Percentiles rank a stretch among this genome's conserved stretches.
phyloP scores from a whole-genome alignment of 2,888 invertebrate species.

The Himalopsyche tibetana region DNA sequence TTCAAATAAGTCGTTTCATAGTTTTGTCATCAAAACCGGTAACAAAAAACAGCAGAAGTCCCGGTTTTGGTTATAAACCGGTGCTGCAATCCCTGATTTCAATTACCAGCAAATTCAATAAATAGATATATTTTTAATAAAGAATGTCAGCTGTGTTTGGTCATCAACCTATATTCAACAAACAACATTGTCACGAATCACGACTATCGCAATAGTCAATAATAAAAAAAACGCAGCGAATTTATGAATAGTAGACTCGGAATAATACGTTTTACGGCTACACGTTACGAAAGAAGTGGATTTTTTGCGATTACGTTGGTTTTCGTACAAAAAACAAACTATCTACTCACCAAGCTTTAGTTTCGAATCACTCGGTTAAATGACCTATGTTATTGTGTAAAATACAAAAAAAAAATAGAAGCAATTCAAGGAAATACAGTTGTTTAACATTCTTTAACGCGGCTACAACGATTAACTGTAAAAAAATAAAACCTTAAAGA shows the following conservation, averaged over 20 bases:
- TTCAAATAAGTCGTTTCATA: too few species aligned
- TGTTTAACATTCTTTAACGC: too few species aligned
- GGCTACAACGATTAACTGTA: too few species aligned
- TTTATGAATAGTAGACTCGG: neutral
- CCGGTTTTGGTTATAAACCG: too few species aligned
- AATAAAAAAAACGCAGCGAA: conserved; percentile 2
- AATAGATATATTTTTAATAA: neutral
- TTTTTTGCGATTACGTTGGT: neutral
- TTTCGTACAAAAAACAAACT: neutral
- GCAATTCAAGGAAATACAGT: too few species aligned
- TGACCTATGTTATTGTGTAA: neutral
- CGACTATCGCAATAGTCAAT: neutral
- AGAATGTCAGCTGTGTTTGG: neutral
- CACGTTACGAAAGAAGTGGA: neutral
- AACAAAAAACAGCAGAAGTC: too few species aligned
- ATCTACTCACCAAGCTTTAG: neutral
- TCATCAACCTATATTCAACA: conserved; percentile 21
- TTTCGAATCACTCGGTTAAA: conserved; percentile 10
- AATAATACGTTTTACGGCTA: neutral
- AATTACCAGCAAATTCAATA: neutral
- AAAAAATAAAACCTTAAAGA: too few species aligned
- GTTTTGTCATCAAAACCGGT: too few species aligned
- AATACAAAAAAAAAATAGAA: too few species aligned
- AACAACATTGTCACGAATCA: conserved; percentile 1
- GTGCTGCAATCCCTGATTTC: neutral